These are phyloP conservation scores for Tenthredo mesomela DNA, from an alignment of 2,888 invertebrate species.

Conservation along the genomic window DNA sequence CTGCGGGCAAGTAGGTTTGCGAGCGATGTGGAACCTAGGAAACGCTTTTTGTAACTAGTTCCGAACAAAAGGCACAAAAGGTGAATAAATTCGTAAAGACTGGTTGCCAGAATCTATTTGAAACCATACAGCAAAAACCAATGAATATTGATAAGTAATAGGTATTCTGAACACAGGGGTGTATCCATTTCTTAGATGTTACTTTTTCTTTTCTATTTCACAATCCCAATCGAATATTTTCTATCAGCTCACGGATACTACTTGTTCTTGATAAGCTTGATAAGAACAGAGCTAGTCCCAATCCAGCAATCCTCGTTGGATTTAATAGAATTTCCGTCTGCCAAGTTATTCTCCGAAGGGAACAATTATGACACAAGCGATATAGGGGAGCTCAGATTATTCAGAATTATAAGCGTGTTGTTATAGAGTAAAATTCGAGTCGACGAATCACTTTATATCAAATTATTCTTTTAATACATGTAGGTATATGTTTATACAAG, in stretches of 20 bases:
- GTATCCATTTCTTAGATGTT: background rate
- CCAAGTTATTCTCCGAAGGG: background rate
- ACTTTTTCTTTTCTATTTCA: background rate
- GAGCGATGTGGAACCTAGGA: background rate
- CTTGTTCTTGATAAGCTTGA: background rate
- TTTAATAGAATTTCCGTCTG: background rate
- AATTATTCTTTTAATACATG: conserved; percentile 49
- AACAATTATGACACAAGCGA: background rate
- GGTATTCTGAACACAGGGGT: background rate
- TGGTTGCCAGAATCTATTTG: background rate
- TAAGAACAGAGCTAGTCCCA: background rate
- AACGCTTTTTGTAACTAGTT: background rate
- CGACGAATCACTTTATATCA: conserved; percentile 32
- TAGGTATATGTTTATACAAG: conserved; percentile 48
- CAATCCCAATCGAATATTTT: background rate
- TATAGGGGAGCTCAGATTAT: background rate
- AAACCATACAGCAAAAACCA: background rate
- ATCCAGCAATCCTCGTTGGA: background rate
- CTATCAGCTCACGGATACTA: background rate
- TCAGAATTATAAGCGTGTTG: background rate
- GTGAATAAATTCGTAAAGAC: background rate
- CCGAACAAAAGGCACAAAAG: conserved; percentile 1
- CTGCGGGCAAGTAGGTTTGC: background rate
- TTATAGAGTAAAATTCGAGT: conserved; percentile 13
- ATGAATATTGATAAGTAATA: background rate